A percentile compares a stretch with the other conserved stretches of the same genome.
phyloP scores from a whole-genome alignment of 1,140 invertebrate genomes.

The Marisa cornuarietis region DNA sequence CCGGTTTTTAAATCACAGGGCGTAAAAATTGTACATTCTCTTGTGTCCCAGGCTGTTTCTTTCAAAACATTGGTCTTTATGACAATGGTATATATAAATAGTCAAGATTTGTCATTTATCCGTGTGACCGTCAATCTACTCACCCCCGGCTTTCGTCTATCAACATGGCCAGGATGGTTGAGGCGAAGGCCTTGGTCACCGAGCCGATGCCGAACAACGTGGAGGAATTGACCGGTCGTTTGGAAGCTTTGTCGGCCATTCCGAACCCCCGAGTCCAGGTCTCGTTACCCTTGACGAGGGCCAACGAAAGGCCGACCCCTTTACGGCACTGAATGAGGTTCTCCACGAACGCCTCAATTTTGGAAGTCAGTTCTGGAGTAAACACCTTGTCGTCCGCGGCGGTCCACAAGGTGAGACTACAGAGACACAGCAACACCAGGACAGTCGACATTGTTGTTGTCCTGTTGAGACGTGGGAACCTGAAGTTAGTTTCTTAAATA shows the following conservation, averaged over 20 bases:
- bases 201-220: conserved; percentile 37
- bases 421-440: no score
- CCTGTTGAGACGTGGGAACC: no score
- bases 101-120: no score
- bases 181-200: conserved; percentile 32
- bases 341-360: conserved; percentile 7
- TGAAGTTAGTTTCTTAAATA: no score
- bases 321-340: conserved; percentile 10
- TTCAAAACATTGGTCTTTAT: no score
- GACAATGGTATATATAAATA: no score
- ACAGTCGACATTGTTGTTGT: no score
- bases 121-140: neutral
- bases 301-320: conserved; percentile 28
- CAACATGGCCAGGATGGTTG: conserved; percentile 31
- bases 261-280: conserved; percentile 34
- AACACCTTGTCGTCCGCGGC: conserved; percentile 3
- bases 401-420: no score
- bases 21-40: no score
- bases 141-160: conserved; percentile 22
- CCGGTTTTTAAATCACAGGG: no score
- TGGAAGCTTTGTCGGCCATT: conserved; percentile 18
- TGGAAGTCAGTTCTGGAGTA: conserved; percentile 7
- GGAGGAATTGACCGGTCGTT: conserved; percentile 14
- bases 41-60: no score
- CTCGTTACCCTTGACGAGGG: conserved; percentile 33